Evolutionary conservation across 2,113 vertebrate species (phyloP).

Genomic region (Alligator sinensis): DNA sequence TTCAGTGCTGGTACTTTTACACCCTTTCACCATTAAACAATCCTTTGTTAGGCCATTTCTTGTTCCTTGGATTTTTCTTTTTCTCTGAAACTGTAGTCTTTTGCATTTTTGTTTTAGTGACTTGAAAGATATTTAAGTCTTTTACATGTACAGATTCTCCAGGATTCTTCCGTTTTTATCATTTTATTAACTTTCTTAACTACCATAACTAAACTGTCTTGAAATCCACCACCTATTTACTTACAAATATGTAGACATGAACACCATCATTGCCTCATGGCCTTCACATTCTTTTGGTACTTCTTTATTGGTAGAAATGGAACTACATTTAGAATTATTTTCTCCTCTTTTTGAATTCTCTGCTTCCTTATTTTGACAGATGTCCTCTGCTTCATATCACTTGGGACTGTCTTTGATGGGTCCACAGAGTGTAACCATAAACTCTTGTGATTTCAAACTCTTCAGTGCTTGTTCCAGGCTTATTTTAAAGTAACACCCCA

Average conservation of each 20-base stretch:
- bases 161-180: background rate
- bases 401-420: background rate
- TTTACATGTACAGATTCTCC: background rate
- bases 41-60: background rate
- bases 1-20: background rate
- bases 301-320: background rate
- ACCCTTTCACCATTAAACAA: background rate
- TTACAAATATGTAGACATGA: background rate
- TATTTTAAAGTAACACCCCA: background rate
- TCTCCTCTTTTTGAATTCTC: background rate
- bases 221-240: background rate
- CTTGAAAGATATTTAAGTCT: background rate
- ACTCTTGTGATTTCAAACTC: background rate
- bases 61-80: background rate
- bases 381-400: background rate
- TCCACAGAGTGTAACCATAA: background rate
- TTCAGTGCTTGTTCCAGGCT: background rate
- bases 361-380: background rate
- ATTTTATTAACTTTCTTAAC: background rate
- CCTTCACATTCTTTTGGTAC: background rate
- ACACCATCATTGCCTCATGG: background rate
- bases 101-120: background rate
- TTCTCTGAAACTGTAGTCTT: background rate
- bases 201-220: background rate
- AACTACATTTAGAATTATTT: background rate